These are phyloP conservation scores for Polypedilum pembai DNA, from an alignment of 1,140 invertebrate genomes.

Conservation along the genomic window DNA sequence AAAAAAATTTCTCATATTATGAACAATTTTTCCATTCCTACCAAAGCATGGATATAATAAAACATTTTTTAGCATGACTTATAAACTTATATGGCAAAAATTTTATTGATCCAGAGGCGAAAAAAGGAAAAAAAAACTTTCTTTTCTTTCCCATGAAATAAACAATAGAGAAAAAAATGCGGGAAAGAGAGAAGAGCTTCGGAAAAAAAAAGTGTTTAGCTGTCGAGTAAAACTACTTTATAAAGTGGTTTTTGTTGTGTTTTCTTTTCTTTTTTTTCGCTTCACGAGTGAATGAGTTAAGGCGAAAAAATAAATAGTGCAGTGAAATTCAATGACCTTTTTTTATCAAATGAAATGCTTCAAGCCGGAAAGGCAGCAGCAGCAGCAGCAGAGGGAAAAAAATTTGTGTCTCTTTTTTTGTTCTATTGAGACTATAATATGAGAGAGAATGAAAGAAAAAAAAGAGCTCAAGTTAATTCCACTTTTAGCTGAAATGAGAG, in stretches of 20 bases:
- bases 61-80: neutral
- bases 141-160: neutral
- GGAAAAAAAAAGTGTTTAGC: conserved; percentile 8
- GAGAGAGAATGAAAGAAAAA: too few relatives aligned
- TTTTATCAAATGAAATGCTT: neutral
- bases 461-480: too few relatives aligned
- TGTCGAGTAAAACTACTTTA: neutral
- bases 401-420: too few relatives aligned
- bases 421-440: too few relatives aligned
- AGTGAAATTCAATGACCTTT: conserved; percentile 4
- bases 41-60: neutral
- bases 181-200: neutral
- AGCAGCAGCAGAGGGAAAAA: too few relatives aligned
- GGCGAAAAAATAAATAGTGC: neutral
- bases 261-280: too few relatives aligned
- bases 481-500: too few relatives aligned
- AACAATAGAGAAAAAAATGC: neutral
- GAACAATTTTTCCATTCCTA: neutral
- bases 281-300: neutral
- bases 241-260: neutral
- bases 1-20: neutral
- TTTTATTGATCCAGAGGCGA: neutral
- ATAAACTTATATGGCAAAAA: neutral
- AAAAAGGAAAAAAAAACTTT: neutral
- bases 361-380: neutral